These are phyloP conservation scores for Chromoteleia sp. DNA, from an alignment of 2,888 invertebrate genomes.

Conservation along the genomic window DNA sequence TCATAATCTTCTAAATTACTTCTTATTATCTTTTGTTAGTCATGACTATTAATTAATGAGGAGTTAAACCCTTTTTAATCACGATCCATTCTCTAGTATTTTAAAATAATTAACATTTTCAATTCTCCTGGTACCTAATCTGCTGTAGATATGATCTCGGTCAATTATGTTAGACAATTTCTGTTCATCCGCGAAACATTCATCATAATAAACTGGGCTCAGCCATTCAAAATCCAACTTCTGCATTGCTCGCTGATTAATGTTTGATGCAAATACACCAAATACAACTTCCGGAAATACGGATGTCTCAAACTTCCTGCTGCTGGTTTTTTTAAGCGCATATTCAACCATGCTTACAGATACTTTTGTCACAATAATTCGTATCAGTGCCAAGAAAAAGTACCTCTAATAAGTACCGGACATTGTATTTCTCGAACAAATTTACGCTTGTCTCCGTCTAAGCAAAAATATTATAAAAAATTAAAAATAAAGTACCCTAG, in stretches of 20 bases:
- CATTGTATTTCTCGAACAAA: slow-evolving; percentile 4
- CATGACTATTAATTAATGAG: too few relatives aligned
- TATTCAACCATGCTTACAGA: background rate
- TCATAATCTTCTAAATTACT: too few relatives aligned
- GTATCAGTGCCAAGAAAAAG: slow-evolving; percentile 1
- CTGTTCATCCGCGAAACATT: background rate
- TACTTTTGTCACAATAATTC: slow-evolving; percentile 7
- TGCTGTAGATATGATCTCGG: background rate
- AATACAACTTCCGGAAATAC: background rate
- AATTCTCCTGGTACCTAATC: slow-evolving; percentile 8
- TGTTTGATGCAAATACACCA: slow-evolving; percentile 9
- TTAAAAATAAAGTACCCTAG: too few relatives aligned
- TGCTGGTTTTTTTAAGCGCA: background rate
- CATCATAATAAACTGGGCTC: slow-evolving; percentile 2
- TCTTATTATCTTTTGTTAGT: too few relatives aligned
- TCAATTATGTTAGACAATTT: slow-evolving; percentile 4
- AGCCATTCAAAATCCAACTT: slow-evolving; percentile 10
- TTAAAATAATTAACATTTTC: background rate
- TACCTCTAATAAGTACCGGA: background rate
- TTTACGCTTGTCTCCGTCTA: background rate
- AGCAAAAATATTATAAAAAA: too few relatives aligned
- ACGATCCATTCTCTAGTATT: background rate
- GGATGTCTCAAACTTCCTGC: background rate
- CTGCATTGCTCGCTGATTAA: background rate
- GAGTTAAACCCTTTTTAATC: too few relatives aligned